Base-by-base conservation (phyloP, 2,797 vertebrate species). In the Apodemus agrarius region DNA sequence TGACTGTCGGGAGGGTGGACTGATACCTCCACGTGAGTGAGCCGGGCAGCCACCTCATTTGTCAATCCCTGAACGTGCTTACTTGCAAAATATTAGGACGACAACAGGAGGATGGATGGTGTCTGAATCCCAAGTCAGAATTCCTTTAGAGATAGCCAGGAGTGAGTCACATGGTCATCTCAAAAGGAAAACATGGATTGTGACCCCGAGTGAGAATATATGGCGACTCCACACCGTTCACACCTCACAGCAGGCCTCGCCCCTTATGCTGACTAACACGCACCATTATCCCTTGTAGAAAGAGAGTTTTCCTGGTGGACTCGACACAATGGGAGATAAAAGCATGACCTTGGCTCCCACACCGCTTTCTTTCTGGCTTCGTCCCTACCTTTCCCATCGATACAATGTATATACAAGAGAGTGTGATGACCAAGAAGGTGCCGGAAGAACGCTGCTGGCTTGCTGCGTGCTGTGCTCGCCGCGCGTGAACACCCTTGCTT, bases 181-280 rank as follows among this genome's bases (percentile, higher is more conserved):
- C 88, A 85, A 59, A 88, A 29, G 24, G 17, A 93, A 96, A 92
- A 93, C 67, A 74, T 37, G 16, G 13, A 93, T 84, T 86, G 13
- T 61, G 63, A 94, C 52, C 43, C 2, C 79, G 78, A 52, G 69
- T 90, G 96, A 98, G 94, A 98, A 96, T 82, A 96, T 89, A 95
- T 79, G 97, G 96, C 94, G 92, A 97, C 93, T 90, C 67, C 80
- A 97, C 83, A 86, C 89, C 84, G 97, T 94, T 93, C 26, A 92
- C 93, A 95, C 96, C 98, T 97, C 97, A 96, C 87, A 97, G 97
- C 79, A 96, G 88, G 90, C 95, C 94, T 97, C 98, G 94, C 65
- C 65, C 80, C 93, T 75, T 79, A 37, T 95, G 80, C 94, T 82
- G 13, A 78, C 78, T 93, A 76, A 95, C 88, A 43, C 88, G 92